Conservation (phyloP, 2,888 invertebrate genomes). For the Dusona sp. region DNA sequence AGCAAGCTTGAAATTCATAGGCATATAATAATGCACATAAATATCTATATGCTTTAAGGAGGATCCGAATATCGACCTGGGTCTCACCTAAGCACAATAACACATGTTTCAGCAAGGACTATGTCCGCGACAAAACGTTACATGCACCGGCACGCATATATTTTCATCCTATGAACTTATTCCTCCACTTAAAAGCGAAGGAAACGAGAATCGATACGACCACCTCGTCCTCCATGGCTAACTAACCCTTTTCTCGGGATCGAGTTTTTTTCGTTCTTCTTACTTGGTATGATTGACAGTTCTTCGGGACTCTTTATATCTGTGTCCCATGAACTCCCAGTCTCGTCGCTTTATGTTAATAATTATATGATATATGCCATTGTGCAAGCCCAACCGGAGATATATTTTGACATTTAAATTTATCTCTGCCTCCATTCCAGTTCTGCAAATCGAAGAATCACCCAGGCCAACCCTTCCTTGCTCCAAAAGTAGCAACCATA, state of each 20-base stretch:
- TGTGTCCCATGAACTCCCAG: conserved; percentile 53
- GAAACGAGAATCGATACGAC: conserved; percentile 54
- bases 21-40: conserved; percentile 14
- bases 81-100: conserved; percentile 66
- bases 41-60: conserved; percentile 5
- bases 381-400: conserved; percentile 73
- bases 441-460: conserved; percentile 31
- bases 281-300: conserved; percentile 79
- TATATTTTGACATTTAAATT: conserved; percentile 83
- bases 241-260: conserved; percentile 81
- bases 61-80: conserved; percentile 52
- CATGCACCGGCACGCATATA: conserved; percentile 70
- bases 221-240: conserved; percentile 66
- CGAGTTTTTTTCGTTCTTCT: conserved; percentile 74
- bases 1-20: conserved; percentile 23
- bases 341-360: conserved; percentile 83
- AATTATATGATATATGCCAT: conserved; percentile 81
- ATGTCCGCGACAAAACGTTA: conserved; percentile 73
- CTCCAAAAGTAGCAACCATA: conserved; percentile 2
- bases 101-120: conserved; percentile 64
- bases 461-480: conserved; percentile 33
- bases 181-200: conserved; percentile 35
- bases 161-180: conserved; percentile 40
- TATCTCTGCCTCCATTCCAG: conserved; percentile 28
- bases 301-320: conserved; percentile 68